phyloP scores from a whole-genome alignment of 2,797 vertebrate genomes.

The Rhynchonycteris naso region DNA sequence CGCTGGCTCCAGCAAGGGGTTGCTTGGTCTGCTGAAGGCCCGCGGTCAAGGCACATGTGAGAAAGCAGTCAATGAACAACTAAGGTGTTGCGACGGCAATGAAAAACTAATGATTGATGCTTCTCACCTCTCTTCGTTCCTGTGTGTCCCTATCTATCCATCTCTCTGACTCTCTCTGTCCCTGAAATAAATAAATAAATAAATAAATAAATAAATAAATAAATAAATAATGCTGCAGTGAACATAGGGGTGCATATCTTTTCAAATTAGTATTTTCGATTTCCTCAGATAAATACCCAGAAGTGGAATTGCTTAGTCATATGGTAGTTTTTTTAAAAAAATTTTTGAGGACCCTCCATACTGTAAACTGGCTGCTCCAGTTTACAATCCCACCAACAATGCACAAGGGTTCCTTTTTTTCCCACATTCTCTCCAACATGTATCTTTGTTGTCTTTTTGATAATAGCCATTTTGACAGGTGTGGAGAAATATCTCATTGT shows the following conservation, averaged over 20 bases:
- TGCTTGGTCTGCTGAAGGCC: too few relatives aligned
- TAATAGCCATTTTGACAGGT: not conserved
- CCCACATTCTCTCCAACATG: not conserved
- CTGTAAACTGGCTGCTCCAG: not conserved
- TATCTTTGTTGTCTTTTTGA: not conserved
- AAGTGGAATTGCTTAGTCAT: not conserved
- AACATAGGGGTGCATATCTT: not conserved
- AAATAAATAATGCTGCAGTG: not conserved
- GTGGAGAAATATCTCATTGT: not conserved
- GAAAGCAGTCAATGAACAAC: too few relatives aligned
- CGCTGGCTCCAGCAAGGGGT: too few relatives aligned
- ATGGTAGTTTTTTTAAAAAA: not conserved
- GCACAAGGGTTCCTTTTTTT: not conserved
- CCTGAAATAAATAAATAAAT: too few relatives aligned
- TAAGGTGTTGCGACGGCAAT: too few relatives aligned
- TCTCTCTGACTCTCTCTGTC: too few relatives aligned
- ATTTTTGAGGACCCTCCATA: not conserved
- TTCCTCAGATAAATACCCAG: not conserved
- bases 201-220: too few relatives aligned
- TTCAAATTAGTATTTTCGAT: not conserved
- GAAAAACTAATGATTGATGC: too few relatives aligned
- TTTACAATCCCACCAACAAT: not conserved
- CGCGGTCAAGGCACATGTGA: too few relatives aligned
- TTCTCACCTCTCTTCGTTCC: too few relatives aligned
- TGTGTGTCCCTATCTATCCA: too few relatives aligned